These are phyloP conservation scores for Ivindomyrus marchei DNA, from an alignment of 2,113 vertebrate species.

Conservation along the genomic window DNA sequence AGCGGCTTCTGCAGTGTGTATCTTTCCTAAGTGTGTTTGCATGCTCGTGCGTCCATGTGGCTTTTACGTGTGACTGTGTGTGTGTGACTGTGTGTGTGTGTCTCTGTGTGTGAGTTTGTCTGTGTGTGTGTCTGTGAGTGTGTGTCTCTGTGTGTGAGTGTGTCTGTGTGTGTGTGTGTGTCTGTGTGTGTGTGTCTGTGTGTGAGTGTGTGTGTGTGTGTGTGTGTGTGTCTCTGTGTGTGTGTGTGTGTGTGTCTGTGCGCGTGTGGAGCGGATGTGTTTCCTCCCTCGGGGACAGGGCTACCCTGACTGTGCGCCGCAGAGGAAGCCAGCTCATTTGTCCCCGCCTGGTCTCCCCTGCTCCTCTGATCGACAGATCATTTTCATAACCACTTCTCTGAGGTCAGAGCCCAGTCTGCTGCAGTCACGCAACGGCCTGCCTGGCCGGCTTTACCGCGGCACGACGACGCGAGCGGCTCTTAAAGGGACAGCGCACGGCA, in stretches of 20 bases:
- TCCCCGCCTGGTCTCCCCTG: constrained; percentile 60
- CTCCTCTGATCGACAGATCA: constrained; percentile 69
- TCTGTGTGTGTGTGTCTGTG: neutral
- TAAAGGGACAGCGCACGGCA: constrained; percentile 56
- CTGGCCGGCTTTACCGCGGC: constrained; percentile 55
- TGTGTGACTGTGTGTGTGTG: neutral
- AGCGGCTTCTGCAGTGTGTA: no score
- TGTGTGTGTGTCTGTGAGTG: neutral
- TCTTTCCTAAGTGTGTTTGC: neutral
- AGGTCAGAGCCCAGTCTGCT: constrained; percentile 76
- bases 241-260: no score
- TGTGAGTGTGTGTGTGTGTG: neutral
- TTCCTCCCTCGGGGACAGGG: constrained; percentile 42
- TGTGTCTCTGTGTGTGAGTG: neutral
- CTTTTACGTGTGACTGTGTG: neutral
- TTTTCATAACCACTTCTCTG: constrained; percentile 84
- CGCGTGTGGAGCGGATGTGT: neutral
- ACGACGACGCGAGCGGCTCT: constrained; percentile 52
- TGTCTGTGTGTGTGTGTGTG: neutral
- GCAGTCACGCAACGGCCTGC: constrained; percentile 80
- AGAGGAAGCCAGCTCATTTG: constrained; percentile 59
- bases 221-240: neutral
- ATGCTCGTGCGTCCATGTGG: neutral
- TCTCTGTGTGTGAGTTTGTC: neutral
- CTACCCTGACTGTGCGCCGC: constrained; percentile 14